Base-by-base conservation (phyloP, 2,797 vertebrate species). In the Peromyscus eremicus region DNA sequence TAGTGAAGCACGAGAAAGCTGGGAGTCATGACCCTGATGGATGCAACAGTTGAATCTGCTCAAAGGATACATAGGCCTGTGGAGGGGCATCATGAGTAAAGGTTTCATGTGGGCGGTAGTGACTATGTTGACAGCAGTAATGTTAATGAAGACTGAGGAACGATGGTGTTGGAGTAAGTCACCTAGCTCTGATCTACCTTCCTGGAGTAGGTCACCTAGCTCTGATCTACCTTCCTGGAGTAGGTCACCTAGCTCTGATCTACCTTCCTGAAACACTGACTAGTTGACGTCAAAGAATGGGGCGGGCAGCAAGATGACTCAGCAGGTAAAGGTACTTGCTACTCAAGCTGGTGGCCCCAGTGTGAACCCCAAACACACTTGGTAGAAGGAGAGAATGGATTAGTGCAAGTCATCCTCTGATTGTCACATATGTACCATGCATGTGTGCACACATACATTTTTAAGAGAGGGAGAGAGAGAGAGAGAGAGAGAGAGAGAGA, bases 41-140 rank as follows among this genome's bases (percentile, higher is more conserved):
- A n/a, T 14, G 5, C 7, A 13, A 29, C 17, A 0, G 11, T 0
- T 13, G 27, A 32, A 7, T 55, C 19, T 37, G 11, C 60, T 52
- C 62, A 5, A 6, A 1, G 14, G 9, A 2, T 40, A 0, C 62
- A 19, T 17, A 5, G 80, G 83, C 17, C 29, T 25, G 0, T 5
- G 10, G 77, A 17, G 3, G 32, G 73, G 14, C 64, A 25, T 34
- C 14, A 2, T 4, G 0, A 55, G 57, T 66, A 27, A 66, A 37
- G 2, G 4, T 25, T 17, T 21, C 11, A 27, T 2, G 19, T 0
- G 68, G 17, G 66, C 3, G 32, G 19, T 49, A 16, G 3, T 2
- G 46, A 40, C 11, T 27, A 7, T 1, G 0, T 6, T 17, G 25
- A 29, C 23, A 5, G 25, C 43, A 37, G 29, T 19, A 62, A 25